Evolutionary conservation across 2,113 vertebrate species (phyloP), one percentile per base, ranked within the genome.

Genomic region (Spilogale gracilis): DNA sequence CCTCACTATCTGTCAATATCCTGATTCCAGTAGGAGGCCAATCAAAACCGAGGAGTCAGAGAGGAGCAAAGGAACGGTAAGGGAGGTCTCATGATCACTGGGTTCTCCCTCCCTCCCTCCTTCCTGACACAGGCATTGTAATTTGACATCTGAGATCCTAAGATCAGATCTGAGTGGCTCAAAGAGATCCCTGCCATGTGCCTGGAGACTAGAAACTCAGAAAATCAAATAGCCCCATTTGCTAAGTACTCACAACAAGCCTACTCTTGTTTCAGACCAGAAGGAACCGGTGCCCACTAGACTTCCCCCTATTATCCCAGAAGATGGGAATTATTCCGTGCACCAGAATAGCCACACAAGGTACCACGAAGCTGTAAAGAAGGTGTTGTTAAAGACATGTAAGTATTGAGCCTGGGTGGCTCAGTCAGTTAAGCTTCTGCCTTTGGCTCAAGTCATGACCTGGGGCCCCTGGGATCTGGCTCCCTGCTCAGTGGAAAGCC

Each of bases 281-380:
- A 96, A 96, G 91, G 97, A 96, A 21, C 27, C n/a, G 20, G 87
- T 48, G 45, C 60, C 94, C n/a, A 94, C 60, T 5, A 98, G 97
- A 96, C 97, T 98, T 69, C 97, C 97, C 76, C 94, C 95, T 1
- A 98, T 98, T 92, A 95, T 95, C 82, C 43, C 84, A 12, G 94
- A 97, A 96, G 92, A 96, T 9, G 95, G 93, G 32, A 98, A 97
- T 71, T 92, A 96, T 43, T 97, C 79, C 0, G 76, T 96, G 69
- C 97, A 98, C 86, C 94, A 96, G 61, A 98, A 98, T 10, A 99
- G 99, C 94, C 97, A 98, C n/a, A 18, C 5, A 8, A 98, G 18
- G 86, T 99, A 99, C 97, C 97, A 93, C 1, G 97, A 98, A 92
- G 98, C 98, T 89, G 94, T 98, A 43, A 93, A 12, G 71, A 97